Evolutionary conservation across 2,797 vertebrate species (phyloP), one percentile per base, ranked within the genome.

Genomic region (Gorsachius magnificus): DNA sequence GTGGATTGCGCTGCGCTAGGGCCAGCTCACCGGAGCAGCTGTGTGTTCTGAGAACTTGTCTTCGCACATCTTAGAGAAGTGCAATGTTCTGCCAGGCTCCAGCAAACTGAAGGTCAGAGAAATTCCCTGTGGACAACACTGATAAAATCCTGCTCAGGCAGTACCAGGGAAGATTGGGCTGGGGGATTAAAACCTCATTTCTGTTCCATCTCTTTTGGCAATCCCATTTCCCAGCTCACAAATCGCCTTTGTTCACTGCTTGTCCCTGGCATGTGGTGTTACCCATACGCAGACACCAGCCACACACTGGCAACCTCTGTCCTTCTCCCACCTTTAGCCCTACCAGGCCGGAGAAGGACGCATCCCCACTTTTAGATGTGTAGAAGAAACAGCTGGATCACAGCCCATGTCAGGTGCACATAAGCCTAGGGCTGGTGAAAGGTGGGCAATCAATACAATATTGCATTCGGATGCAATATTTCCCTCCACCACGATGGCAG

Each of bases 141-240:
- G 92, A 93, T 95, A 97, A 97, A 97, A 95, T 92, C 91, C 93
- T 20, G 33, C 43, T 93, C 84, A 83, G 90, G 81, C 79, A 12
- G 53, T 45, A 58, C 68, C 5, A 14, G 80, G 81, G 35, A 83
- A 60, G 92, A 86, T 74, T 60, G 95, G 93, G 63, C 83, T 86
- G 93, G 70, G 81, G 94, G 89, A 97, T 96, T 96, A 96, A 96
- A 97, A 90, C 56, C 79, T 97, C 95, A 93, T 96, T 96, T 92
- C 92, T 96, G 69, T 89, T 95, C 76, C 84, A 82, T 82, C 76
- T 96, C 70, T 87, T 86, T 56, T 79, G 89, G 92, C 94, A 91
- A 81, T 79, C 91, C 94, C 89, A 82, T 97, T 97, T 96, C 94
- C 79, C 85, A 50, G 1, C 66, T 88, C 94, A 95, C 94, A 96